Evolutionary conservation across 2,888 invertebrate species (phyloP), one percentile per base, ranked within the genome.

Genomic region (Drosophila borealis): DNA sequence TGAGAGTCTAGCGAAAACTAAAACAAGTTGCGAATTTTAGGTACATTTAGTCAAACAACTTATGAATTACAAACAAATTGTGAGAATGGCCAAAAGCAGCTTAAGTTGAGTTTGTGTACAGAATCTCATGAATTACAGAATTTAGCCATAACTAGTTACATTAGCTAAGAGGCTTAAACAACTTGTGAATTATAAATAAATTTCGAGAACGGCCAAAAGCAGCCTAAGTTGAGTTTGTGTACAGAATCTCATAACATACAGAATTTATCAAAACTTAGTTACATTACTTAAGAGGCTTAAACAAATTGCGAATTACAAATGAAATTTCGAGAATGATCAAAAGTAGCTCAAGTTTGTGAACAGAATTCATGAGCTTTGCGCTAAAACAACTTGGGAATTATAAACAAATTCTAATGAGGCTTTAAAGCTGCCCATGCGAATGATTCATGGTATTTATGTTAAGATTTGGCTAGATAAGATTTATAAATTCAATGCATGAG

Each of bases 401-500:
- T 3, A 45, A 39, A 33, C 25, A 3, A 17, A 11, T 0, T 0
- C 34, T 5, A 34, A 34, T n/a, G 25, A 34, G 4, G 9, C 11
- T 11, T 34, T 1, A 8, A 14, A 41, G 9, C 1, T 19, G 19
- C 25, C 29, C 3, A 9, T 59, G 36, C 29, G 13, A 13, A 34
- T 29, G 25, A 36, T 14, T 48, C 3, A 4, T 6, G 34, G 2
- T 13, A 42, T 13, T 49, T 64, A 14, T 44, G 33, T 21, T 21
- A n/a, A 34, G n/a, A 4, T 25, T 14, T 17, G 17, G 10, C 29
- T 33, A 21, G 19, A 11, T 44, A 10, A n/a, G 13, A 44, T 44
- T 50, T 14, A 14, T 44, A 64, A 25, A 4, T 25, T 44, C 9
- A 17, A 44, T 64, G 5, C 37, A 19, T n/a, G 9, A 44, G n/a